Evolutionary conservation across 1,140 invertebrate species (phyloP), one percentile per base, ranked within the genome.

Genomic region (Aplysia californica): DNA sequence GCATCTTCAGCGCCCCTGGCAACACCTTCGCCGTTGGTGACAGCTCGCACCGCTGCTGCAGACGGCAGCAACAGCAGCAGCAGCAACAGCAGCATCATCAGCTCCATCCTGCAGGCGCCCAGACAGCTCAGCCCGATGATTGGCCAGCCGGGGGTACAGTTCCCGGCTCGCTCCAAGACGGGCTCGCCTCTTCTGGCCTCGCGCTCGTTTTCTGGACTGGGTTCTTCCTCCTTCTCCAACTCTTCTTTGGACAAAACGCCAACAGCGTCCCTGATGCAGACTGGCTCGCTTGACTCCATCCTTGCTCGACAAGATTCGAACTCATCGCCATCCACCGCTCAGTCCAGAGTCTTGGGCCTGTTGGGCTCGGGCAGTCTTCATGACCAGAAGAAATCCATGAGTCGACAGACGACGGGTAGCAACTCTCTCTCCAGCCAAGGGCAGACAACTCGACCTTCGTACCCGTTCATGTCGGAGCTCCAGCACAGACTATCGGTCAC

Each of bases 71-170:
- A 10, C 10, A 50, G 44, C n/a, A 15, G 10, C 6, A 6, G 10
- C 10, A 26, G 26, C 18, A 26, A 6, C 2, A 31, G n/a, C 1
- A 75, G 72, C 41, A 75, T 75, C 39, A 75, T 75, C n/a, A 66
- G 72, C 35, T 66, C 72, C 5, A 75, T 75, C 39, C 61, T 75
- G 1, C 72, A 75, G 31, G 72, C 72, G 5, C 72, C 72, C 2
- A 4, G 59, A 50, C 72, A 75, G 29, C n/a, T 21, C 2, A 55
- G 72, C 41, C 61, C 73, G 18, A 75, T 79, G 68, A 75, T 79
- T 41, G 77, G 80, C 10, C 77, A 81, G 58, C 75, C 80, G 0
- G 68, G 71, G 18, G 70, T 79, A 3, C 77, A 81, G 67, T 75
- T 77, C 56, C 68, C 73, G 35, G n/a, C 58, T 33, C 44, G 35